A percentile compares a stretch with the other conserved stretches of the same genome.
Conservation (phyloP, 1,140 invertebrate genomes). For the Drosophila quadrilineata region DNA sequence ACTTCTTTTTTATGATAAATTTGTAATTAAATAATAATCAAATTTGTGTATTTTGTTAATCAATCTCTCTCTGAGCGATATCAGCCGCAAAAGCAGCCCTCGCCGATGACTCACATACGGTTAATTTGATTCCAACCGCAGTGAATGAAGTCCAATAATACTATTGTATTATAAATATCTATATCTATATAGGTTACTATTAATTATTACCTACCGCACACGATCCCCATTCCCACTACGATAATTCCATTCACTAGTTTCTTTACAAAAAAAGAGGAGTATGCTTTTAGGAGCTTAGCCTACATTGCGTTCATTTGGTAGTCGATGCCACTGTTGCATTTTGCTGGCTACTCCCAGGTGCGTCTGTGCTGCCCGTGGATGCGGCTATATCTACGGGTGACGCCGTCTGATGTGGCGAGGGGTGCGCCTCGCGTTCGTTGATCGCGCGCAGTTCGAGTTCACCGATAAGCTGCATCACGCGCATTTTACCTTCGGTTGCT, state of each 20-base stretch:
- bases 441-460: conserved; percentile 71
- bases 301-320: conserved; percentile 37
- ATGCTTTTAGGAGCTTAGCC: conserved; percentile 6
- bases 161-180: too few relatives aligned
- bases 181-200: neutral
- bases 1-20: conserved; percentile 40
- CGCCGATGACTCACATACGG: conserved; percentile 3
- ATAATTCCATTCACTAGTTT: neutral
- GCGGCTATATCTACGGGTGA: conserved; percentile 10
- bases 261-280: conserved; percentile 18
- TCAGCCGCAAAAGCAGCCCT: neutral
- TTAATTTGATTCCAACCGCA: neutral
- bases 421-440: conserved; percentile 48
- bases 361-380: conserved; percentile 4
- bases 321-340: conserved; percentile 66
- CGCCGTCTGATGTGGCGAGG: neutral
- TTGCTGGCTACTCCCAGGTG: conserved; percentile 52
- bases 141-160: conserved; percentile 20
- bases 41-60: conserved; percentile 25
- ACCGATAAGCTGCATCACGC: conserved; percentile 68
- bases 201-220: neutral
- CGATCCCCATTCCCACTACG: too few relatives aligned
- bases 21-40: conserved; percentile 38
- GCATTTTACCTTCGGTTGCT: conserved; percentile 69
- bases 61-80: conserved; percentile 21